Conservation (phyloP, 2,888 invertebrate species). For the Chirona hameri region DNA sequence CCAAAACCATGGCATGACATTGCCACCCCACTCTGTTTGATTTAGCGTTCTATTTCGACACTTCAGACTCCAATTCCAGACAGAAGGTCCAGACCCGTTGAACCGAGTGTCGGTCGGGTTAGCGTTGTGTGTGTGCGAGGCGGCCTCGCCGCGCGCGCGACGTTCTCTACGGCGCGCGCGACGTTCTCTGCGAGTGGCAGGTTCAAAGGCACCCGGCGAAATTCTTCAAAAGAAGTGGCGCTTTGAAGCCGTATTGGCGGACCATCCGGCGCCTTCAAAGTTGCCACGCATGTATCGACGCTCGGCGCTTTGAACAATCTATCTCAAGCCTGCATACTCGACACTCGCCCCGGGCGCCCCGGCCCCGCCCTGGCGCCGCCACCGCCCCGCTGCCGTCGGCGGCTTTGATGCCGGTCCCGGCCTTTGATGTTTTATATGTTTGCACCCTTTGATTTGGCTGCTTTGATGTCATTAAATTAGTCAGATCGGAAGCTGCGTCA, state of each 20-base stretch:
- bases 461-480: constrained; percentile 29
- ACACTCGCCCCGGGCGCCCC: neutral
- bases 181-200: neutral
- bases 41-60: no score
- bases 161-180: neutral
- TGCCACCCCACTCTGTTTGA: no score
- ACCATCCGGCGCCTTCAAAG: neutral
- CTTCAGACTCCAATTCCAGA: no score
- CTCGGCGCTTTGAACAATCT: neutral
- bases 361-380: neutral
- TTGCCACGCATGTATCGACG: neutral
- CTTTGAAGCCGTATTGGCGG: neutral
- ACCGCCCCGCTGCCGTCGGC: neutral
- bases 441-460: constrained; percentile 26
- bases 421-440: constrained; percentile 29
- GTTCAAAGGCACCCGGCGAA: neutral
- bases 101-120: no score
- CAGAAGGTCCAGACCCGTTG: no score
- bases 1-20: no score
- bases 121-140: no score
- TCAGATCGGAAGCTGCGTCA: neutral
- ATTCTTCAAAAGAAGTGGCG: neutral
- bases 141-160: no score
- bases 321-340: neutral
- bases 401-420: neutral